Conservation (phyloP, 1,140 invertebrate species). For the Plectrocnemia conspersa region DNA sequence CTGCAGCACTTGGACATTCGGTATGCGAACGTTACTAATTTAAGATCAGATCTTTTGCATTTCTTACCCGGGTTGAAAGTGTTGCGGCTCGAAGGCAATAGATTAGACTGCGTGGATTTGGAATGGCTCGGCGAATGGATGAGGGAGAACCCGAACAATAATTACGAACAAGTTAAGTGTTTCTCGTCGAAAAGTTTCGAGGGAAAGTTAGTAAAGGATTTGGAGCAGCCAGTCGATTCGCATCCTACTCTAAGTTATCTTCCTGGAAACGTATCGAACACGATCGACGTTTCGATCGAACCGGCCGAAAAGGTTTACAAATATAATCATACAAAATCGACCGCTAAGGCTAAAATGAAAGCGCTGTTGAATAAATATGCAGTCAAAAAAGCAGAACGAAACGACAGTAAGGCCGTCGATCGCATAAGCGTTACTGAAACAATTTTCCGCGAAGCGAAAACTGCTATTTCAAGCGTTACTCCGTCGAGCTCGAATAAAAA, state of each 20-base stretch:
- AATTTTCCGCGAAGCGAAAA: neutral
- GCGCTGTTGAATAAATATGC: neutral
- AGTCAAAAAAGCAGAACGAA: no score
- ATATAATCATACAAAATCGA: no score
- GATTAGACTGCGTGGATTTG: conserved; percentile 60
- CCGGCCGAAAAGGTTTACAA: no score
- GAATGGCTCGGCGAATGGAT: conserved; percentile 64
- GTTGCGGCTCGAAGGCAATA: conserved; percentile 58
- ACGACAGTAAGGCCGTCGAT: no score
- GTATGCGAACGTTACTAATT: conserved; percentile 55
- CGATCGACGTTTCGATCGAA: neutral
- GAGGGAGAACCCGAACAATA: conserved; percentile 50
- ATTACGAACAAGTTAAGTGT: conserved; percentile 44
- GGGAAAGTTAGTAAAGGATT: conserved; percentile 44
- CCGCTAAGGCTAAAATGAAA: conserved; percentile 10
- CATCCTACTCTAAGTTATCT: neutral
- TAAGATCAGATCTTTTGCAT: conserved; percentile 64
- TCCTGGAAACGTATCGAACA: neutral
- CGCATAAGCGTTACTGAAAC: no score
- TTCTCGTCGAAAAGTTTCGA: conserved; percentile 40
- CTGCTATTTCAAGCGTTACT: no score
- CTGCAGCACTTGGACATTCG: conserved; percentile 66
- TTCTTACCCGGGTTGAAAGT: conserved; percentile 63
- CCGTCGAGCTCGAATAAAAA: no score
- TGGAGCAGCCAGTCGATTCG: conserved; percentile 27